A percentile compares a stretch with the other conserved stretches of the same genome.
phyloP scores from a whole-genome alignment of 2,797 vertebrate genomes.

The Kryptolebias ocellatus region DNA sequence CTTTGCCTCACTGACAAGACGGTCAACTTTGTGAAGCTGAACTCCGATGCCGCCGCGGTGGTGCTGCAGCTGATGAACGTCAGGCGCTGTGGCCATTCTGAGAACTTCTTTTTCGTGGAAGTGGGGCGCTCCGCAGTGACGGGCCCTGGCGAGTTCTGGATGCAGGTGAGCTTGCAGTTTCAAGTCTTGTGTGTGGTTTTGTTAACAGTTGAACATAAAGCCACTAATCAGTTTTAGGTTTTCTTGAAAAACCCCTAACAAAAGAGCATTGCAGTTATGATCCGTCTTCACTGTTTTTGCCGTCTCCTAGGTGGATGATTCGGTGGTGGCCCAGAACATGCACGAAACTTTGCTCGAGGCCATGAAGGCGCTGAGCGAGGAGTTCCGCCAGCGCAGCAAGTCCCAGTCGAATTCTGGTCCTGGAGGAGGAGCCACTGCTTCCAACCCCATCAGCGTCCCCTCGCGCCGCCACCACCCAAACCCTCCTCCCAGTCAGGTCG shows the following conservation, averaged over 20 bases:
- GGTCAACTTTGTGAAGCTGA: slow-evolving; percentile 86
- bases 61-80: slow-evolving; percentile 88
- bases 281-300: slow-evolving; percentile 15
- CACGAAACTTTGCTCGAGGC: slow-evolving; percentile 90
- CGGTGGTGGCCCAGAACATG: slow-evolving; percentile 89
- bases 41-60: slow-evolving; percentile 84
- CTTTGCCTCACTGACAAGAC: slow-evolving; percentile 87
- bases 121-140: slow-evolving; percentile 85
- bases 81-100: slow-evolving; percentile 85
- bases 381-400: slow-evolving; percentile 86
- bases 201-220: no score
- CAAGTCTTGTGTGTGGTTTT: slow-evolving; percentile 15
- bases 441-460: slow-evolving; percentile 87
- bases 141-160: slow-evolving; percentile 85
- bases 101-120: slow-evolving; percentile 91
- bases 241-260: not conserved
- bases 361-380: slow-evolving; percentile 88
- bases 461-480: slow-evolving; percentile 81
- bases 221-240: no score
- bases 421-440: slow-evolving; percentile 81
- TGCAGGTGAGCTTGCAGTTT: slow-evolving; percentile 76
- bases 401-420: slow-evolving; percentile 82
- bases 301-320: slow-evolving; percentile 78
- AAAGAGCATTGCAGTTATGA: not conserved
- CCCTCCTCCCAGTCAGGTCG: slow-evolving; percentile 85